phyloP scores from a whole-genome alignment of 92 coral and sea anemone species.

The Palythoa caribaeorum region DNA sequence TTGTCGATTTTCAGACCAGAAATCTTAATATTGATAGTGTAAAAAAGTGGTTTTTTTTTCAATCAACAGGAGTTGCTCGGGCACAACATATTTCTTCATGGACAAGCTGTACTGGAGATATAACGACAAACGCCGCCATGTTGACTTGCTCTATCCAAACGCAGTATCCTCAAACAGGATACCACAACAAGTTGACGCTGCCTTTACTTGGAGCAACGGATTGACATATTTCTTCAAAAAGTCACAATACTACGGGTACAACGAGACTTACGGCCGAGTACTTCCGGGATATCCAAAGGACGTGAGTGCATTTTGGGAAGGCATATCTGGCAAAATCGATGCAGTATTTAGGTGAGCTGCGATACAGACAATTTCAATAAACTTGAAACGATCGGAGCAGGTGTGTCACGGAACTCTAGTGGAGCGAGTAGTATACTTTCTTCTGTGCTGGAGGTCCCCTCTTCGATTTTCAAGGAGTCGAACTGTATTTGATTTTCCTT shows the following conservation, averaged over 20 bases:
- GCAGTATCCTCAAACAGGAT: constrained; percentile 62
- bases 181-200: constrained; percentile 70
- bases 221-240: constrained; percentile 52
- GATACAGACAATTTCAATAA: too few relatives aligned
- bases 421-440: not conserved
- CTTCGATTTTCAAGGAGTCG: not conserved
- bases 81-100: constrained; percentile 77
- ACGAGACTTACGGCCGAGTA: constrained; percentile 38
- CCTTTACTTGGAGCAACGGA: constrained; percentile 78
- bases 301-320: constrained; percentile 54
- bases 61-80: constrained; percentile 67
- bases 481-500: too few relatives aligned
- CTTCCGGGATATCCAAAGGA: constrained; percentile 54
- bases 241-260: constrained; percentile 46
- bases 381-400: not conserved
- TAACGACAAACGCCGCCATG: constrained; percentile 67
- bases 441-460: not conserved
- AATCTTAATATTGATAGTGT: not conserved
- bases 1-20: not conserved
- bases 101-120: constrained; percentile 81
- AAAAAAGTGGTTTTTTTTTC: not conserved
- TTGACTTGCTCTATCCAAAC: constrained; percentile 80
- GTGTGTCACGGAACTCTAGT: not conserved
- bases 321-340: constrained; percentile 73
- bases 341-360: constrained; percentile 82